Evolutionary conservation across 2,797 vertebrate genomes (phyloP).

Genomic region (Danio jaintianensis): DNA sequence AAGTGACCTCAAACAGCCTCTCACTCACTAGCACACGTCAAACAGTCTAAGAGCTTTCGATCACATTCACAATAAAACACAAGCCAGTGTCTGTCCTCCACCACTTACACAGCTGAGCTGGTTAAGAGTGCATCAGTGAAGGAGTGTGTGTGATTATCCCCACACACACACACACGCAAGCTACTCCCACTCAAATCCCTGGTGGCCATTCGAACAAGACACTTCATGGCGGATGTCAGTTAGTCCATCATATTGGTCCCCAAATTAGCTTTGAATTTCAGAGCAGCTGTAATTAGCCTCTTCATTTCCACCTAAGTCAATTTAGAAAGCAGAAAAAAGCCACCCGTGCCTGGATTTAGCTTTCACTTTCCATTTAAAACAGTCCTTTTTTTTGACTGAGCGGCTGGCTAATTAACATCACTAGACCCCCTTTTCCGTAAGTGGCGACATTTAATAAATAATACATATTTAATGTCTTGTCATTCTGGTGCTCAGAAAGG

Average conservation of each 20-base stretch:
- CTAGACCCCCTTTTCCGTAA: slow-evolving; percentile 80
- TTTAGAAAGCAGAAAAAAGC: slow-evolving; percentile 75
- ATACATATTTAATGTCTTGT: slow-evolving; percentile 89
- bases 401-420: slow-evolving; percentile 87
- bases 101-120: slow-evolving; percentile 64
- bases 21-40: slow-evolving; percentile 37
- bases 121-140: slow-evolving; percentile 59
- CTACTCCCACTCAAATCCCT: slow-evolving; percentile 62
- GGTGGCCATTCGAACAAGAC: slow-evolving; percentile 68
- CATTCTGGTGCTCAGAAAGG: slow-evolving; percentile 85
- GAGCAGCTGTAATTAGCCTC: slow-evolving; percentile 80
- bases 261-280: slow-evolving; percentile 81
- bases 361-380: slow-evolving; percentile 82
- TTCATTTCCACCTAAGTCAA: slow-evolving; percentile 80
- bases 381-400: slow-evolving; percentile 82
- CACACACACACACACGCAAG: slow-evolving; percentile 15
- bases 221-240: slow-evolving; percentile 78
- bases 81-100: slow-evolving; percentile 49
- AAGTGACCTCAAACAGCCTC: slow-evolving; percentile 69
- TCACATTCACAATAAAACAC: slow-evolving; percentile 70
- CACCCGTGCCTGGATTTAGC: slow-evolving; percentile 75
- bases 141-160: slow-evolving; percentile 50
- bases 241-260: slow-evolving; percentile 76
- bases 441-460: slow-evolving; percentile 85
- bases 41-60: slow-evolving; percentile 62